These are phyloP conservation scores for Nephrotoma appendiculata DNA, from an alignment of 2,888 invertebrate species.

Conservation along the genomic window DNA sequence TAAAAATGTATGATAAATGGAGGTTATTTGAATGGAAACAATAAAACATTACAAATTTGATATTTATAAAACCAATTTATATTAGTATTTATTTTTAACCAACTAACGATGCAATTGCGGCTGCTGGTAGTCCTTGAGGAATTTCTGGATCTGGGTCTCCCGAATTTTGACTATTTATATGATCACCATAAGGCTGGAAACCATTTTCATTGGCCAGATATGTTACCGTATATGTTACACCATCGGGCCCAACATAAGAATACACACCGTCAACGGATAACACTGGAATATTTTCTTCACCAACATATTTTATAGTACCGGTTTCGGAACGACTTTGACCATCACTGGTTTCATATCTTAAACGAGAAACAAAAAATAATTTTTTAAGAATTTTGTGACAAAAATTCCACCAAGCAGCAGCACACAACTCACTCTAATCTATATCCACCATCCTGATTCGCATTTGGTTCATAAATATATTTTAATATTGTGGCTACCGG, in stretches of 20 bases:
- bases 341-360: neutral
- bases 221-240: conserved; percentile 38
- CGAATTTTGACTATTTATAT: conserved; percentile 17
- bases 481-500: neutral
- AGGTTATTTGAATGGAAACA: too few species aligned
- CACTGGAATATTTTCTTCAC: neutral
- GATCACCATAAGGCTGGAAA: conserved; percentile 34
- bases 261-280: conserved; percentile 18
- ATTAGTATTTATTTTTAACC: too few species aligned
- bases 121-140: too few species aligned
- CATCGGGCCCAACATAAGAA: conserved; percentile 43
- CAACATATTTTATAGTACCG: neutral
- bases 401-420: too few species aligned
- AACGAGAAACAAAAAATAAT: neutral
- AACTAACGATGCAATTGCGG: too few species aligned
- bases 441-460: neutral
- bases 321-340: neutral
- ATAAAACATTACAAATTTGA: too few species aligned
- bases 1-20: too few species aligned
- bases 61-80: too few species aligned
- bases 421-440: neutral
- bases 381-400: neutral
- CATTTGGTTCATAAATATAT: neutral
- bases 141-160: too few species aligned
- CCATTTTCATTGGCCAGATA: conserved; percentile 37